A percentile compares a stretch with the other conserved stretches of the same genome.
Conservation (phyloP, 2,888 invertebrate genomes). For the Campopleginae sp. region DNA sequence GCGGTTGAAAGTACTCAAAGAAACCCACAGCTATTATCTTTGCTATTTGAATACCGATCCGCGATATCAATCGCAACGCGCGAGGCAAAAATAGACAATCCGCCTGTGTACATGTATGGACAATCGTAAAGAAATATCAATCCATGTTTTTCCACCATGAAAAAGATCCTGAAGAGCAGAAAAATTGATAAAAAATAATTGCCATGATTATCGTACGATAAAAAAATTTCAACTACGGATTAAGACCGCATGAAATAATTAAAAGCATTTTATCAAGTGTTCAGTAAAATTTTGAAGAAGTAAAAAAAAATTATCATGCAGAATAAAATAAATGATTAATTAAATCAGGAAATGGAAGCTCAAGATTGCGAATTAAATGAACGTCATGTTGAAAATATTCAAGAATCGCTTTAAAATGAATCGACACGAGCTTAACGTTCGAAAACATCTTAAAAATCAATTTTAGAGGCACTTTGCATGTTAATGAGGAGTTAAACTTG, state of each 20-base stretch:
- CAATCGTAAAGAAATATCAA: not conserved
- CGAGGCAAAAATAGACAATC: conserved; percentile 6
- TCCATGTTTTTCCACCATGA: not conserved
- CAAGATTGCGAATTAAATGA: not conserved
- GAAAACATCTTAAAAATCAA: not conserved
- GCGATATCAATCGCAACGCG: not conserved
- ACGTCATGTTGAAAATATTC: not conserved
- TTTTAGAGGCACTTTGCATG: not conserved
- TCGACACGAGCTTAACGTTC: not conserved
- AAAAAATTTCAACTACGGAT: not conserved
- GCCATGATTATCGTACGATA: not conserved
- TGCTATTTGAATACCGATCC: conserved; percentile 6
- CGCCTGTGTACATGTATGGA: not conserved
- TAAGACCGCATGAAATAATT: not conserved
- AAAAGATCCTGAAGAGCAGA: not conserved
- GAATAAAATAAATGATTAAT: not conserved
- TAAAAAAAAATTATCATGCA: not conserved
- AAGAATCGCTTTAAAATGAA: not conserved
- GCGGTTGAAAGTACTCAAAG: conserved; percentile 65
- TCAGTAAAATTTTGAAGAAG: not conserved
- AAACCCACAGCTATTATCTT: conserved; percentile 37
- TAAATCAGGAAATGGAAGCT: not conserved
- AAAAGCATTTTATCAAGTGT: not conserved
- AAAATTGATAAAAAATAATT: not conserved
- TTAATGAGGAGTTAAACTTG: not conserved